phyloP scores from a whole-genome alignment of 2,888 invertebrate species.

The Folsomia manolachei region DNA sequence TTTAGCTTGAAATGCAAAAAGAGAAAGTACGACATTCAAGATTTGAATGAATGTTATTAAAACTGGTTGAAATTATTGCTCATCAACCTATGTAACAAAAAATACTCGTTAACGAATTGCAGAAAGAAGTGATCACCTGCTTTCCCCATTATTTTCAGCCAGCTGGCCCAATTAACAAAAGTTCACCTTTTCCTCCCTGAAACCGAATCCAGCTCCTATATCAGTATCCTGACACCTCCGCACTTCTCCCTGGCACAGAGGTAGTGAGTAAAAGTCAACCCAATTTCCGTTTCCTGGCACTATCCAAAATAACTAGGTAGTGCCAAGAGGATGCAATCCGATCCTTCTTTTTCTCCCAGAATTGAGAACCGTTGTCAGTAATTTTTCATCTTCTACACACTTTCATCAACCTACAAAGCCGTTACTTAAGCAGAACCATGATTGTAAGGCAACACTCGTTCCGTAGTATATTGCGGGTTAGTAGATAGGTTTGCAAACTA shows the following conservation, averaged over 20 bases:
- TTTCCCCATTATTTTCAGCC: not conserved
- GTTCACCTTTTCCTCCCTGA: too few relatives aligned
- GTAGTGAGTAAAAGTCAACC: not conserved
- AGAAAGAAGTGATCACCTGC: not conserved
- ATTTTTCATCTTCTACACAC: conserved; percentile 15
- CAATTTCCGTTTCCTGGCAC: not conserved
- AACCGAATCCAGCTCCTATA: too few relatives aligned
- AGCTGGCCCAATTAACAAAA: not conserved
- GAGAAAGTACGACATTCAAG: not conserved
- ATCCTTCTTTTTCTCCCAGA: not conserved
- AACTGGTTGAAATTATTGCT: too few relatives aligned
- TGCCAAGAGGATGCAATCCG: not conserved
- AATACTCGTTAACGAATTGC: not conserved
- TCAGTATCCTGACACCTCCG: too few relatives aligned
- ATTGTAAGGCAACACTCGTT: not conserved
- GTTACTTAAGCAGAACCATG: not conserved
- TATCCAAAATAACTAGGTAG: too few relatives aligned
- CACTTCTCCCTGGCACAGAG: too few relatives aligned
- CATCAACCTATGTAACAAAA: too few relatives aligned
- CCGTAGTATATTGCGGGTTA: too few relatives aligned
- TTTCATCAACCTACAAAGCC: conserved; percentile 16
- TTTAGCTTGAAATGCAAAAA: not conserved
- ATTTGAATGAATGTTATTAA: too few relatives aligned
- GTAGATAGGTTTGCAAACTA: too few relatives aligned
- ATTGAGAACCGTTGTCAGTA: conserved; percentile 7